A percentile compares a stretch with the other conserved stretches of the same genome.
These are phyloP conservation scores for Rhynchonycteris naso DNA, from an alignment of 2,797 vertebrate species.

Conservation along the genomic window DNA sequence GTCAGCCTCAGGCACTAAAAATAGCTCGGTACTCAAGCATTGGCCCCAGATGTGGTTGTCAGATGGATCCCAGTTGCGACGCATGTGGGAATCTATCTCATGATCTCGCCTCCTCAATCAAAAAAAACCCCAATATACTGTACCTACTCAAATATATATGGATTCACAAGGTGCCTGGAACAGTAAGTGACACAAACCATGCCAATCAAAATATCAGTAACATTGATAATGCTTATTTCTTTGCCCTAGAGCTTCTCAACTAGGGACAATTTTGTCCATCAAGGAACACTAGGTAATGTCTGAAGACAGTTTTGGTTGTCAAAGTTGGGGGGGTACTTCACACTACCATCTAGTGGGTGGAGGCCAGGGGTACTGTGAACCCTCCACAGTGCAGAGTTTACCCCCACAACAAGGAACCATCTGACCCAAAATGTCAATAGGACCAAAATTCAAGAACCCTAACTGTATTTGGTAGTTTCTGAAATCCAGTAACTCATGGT, in stretches of 20 bases:
- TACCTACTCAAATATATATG: background rate
- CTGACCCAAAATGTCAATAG: background rate
- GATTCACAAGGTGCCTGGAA: background rate
- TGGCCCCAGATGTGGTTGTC: no score
- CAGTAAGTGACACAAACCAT: background rate
- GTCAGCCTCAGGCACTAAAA: no score
- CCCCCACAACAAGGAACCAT: background rate
- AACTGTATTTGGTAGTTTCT: background rate
- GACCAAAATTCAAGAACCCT: background rate
- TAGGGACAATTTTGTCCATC: background rate
- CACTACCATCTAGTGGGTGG: background rate
- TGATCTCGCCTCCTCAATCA: no score
- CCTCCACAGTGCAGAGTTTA: accelerated
- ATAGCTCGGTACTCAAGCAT: no score
- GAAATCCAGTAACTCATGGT: background rate
- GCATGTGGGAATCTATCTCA: no score
- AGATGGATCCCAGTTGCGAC: no score
- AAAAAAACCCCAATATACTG: no score
- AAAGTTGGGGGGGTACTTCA: background rate
- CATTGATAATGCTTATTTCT: background rate
- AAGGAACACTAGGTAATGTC: background rate
- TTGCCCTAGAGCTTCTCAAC: background rate
- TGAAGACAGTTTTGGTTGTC: background rate
- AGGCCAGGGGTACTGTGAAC: background rate
- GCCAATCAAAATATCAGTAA: background rate